Evolutionary conservation across 2,113 vertebrate genomes (phyloP).

Genomic region (Glaucidium brasilianum): DNA sequence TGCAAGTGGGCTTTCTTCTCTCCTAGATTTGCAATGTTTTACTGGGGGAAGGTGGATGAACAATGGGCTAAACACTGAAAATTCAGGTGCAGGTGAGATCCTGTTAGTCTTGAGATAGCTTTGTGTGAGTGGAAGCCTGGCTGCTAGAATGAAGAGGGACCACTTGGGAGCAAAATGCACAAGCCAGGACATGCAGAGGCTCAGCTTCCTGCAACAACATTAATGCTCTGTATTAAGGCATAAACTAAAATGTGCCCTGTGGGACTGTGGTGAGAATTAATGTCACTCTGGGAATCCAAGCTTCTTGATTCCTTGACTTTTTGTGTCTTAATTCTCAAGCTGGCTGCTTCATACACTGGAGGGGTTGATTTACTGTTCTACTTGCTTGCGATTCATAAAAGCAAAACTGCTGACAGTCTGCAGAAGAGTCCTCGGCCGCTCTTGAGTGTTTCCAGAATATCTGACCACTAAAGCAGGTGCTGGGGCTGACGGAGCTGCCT

Average conservation of each 20-base stretch:
- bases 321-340: conserved; percentile 47
- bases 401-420: conserved; percentile 27
- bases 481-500: neutral
- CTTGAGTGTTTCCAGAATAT: neutral
- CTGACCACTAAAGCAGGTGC: neutral
- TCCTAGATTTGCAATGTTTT: neutral
- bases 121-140: neutral
- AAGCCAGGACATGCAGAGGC: conserved; percentile 25
- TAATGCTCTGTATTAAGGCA: conserved; percentile 49
- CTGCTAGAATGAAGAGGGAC: neutral
- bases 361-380: conserved; percentile 13
- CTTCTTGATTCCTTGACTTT: conserved; percentile 57
- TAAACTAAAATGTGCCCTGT: conserved; percentile 49
- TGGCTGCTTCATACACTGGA: neutral
- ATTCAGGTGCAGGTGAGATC: neutral
- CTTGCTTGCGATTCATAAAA: neutral
- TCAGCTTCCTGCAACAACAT: conserved; percentile 33
- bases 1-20: neutral
- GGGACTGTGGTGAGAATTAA: conserved; percentile 51
- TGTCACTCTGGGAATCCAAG: conserved; percentile 42
- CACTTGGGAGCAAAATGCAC: conserved; percentile 1
- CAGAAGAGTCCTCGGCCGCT: neutral
- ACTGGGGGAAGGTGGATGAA: neutral
- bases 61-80: neutral
- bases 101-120: neutral